Base-by-base conservation (phyloP, 2,113 vertebrate genomes). In the Notothenia rossii region DNA sequence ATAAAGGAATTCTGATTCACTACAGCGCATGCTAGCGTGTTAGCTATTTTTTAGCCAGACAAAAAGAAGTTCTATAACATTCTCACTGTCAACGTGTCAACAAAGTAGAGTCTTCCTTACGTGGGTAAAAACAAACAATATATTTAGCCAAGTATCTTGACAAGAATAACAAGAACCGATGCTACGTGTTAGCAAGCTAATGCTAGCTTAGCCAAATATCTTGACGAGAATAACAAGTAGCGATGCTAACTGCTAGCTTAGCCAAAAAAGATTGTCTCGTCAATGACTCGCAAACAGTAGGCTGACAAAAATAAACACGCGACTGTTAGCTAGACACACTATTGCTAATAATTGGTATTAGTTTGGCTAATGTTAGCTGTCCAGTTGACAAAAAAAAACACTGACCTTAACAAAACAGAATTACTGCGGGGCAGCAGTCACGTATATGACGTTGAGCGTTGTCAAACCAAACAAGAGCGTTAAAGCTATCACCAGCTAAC, bases 391-490 rank as follows among this genome's bases (percentile, higher is more conserved):
- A 62, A 8, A 61, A 61, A 68, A 70, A 74, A 5, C 48, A 72
- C 84, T 36, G 79, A 81, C 81, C 64, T 79, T 67, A 62, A 62
- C 58, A 25, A 64, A 14, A 72, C 14, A 14, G 71, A 85, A 55
- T 77, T 18, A 43, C 64, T 62, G 69, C 70, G 33, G 77, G 74
- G 45, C 69, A 89, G 45, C 69, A 89, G 85, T 88, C 81, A 86
- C 82, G 79, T 71, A 84, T 77, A 68, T 88, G 81, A 87, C 86
- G 86, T 83, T 78, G 17, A 87, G 54, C 88, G 75, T 88, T 86
- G 84, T 85, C 78, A 90, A 90, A 88, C 48, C 84, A 81, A 89
- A 89, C 84, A 90, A 89, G 72, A 91, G 76, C 82, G 61, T 78
- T 82, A 59, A 22, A 77, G 86, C 87, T 65, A 48, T 63, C 55